Conservation (phyloP, 2,113 vertebrate genomes). For the Tursiops truncatus region DNA sequence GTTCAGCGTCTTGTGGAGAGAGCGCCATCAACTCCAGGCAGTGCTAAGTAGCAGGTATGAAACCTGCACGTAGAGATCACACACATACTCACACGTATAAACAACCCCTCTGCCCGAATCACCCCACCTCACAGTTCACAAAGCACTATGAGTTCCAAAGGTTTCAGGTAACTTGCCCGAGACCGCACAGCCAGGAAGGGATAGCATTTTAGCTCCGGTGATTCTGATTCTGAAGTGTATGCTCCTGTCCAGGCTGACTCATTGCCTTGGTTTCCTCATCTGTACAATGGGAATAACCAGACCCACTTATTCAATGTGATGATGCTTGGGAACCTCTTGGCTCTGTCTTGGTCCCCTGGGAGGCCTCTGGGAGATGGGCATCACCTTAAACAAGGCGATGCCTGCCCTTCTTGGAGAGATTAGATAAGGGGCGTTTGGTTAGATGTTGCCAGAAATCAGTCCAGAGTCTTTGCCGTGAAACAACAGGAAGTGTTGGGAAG, state of each 20-base stretch:
- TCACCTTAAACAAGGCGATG: not conserved
- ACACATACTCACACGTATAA: not conserved
- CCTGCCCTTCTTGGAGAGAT: not conserved
- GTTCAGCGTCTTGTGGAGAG: not conserved
- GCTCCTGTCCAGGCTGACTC: not conserved
- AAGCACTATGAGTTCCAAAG: not conserved
- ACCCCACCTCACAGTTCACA: not conserved
- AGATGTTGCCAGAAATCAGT: not conserved
- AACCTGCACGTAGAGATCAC: rapidly evolving
- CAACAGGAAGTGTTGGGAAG: too few relatives aligned
- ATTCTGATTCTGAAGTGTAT: not conserved
- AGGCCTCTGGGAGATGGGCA: rapidly evolving
- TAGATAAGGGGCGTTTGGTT: not conserved
- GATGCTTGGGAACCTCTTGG: not conserved
- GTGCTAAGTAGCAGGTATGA: not conserved
- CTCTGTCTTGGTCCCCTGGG: not conserved
- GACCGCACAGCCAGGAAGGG: not conserved
- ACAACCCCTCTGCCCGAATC: not conserved
- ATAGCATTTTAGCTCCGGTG: not conserved
- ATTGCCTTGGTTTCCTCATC: not conserved
- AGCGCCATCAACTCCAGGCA: not conserved
- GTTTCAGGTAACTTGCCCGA: not conserved
- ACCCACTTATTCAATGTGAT: not conserved
- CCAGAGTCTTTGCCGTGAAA: not conserved
- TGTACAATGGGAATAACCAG: not conserved